Conservation (phyloP, 2,113 vertebrate species). For the Cephalopholis sonnerati region DNA sequence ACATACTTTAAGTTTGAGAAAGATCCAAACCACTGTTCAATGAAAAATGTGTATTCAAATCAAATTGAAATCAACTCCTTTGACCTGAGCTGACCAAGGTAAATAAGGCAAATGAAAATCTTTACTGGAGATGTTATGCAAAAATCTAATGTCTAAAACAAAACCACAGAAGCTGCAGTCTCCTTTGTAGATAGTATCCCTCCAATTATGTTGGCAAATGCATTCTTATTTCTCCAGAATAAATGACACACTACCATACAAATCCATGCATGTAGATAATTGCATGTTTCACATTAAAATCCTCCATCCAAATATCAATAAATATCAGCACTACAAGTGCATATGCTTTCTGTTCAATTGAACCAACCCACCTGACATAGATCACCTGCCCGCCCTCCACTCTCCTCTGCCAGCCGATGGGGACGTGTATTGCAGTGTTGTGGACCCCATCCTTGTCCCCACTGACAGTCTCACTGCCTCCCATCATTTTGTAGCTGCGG, state of each 20-base stretch:
- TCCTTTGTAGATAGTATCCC: neutral
- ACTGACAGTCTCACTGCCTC: conserved; percentile 91
- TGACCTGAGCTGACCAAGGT: neutral
- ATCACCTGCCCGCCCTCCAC: conserved; percentile 88
- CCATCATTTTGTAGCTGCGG: conserved; percentile 92
- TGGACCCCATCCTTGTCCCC: conserved; percentile 89
- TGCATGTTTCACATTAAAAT: neutral
- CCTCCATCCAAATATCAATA: neutral
- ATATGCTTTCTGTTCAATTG: conserved; percentile 3
- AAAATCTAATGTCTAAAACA: neutral
- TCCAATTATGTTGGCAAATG: neutral
- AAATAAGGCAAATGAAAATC: neutral
- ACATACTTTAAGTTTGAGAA: neutral
- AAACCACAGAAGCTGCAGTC: neutral
- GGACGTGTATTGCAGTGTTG: conserved; percentile 86
- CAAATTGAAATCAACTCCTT: neutral
- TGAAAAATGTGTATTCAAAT: neutral
- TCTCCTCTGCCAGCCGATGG: conserved; percentile 91
- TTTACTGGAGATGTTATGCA: neutral
- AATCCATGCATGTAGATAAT: neutral
- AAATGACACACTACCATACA: neutral
- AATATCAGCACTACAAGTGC: neutral
- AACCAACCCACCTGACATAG: conserved; percentile 88
- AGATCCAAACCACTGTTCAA: neutral
- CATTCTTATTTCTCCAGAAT: neutral